A percentile compares a stretch with the other conserved stretches of the same genome.
phyloP scores from a whole-genome alignment of 1,140 invertebrate species.

The Augochlora pura region DNA sequence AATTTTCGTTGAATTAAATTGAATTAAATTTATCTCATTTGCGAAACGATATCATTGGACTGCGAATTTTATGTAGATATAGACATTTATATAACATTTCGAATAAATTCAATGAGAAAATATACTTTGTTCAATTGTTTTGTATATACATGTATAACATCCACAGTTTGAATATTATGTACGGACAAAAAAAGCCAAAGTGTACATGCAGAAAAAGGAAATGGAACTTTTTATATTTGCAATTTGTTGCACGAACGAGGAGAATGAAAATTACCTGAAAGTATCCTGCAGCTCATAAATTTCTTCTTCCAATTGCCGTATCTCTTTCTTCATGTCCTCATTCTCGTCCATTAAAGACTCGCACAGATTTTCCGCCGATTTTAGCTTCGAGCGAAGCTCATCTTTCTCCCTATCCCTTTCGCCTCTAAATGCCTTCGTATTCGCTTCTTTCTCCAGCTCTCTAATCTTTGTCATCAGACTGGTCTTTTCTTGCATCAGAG shows the following conservation, averaged over 20 bases:
- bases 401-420: conserved; percentile 82
- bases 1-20: too few species aligned
- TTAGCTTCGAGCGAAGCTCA: conserved; percentile 88
- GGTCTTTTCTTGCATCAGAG: conserved; percentile 75
- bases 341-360: conserved; percentile 98
- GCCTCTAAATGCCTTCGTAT: conserved; percentile 77
- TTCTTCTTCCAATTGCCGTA: conserved; percentile 95
- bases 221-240: not conserved
- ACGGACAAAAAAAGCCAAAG: conserved; percentile 4
- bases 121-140: not conserved
- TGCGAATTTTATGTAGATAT: too few species aligned
- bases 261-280: conserved; percentile 84
- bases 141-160: not conserved
- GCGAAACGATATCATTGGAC: not conserved
- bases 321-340: conserved; percentile 96
- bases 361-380: conserved; percentile 92
- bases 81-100: too few species aligned
- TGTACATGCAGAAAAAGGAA: conserved; percentile 15
- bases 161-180: not conserved
- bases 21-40: not conserved
- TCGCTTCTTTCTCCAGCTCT: conserved; percentile 79
- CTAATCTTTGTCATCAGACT: conserved; percentile 79
- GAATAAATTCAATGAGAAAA: too few species aligned
- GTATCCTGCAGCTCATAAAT: conserved; percentile 99
- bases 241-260: not conserved